Percentiles rank a stretch among this genome's conserved stretches.
phyloP scores from a whole-genome alignment of 2,113 vertebrate species.

The Odocoileus hemionus region DNA sequence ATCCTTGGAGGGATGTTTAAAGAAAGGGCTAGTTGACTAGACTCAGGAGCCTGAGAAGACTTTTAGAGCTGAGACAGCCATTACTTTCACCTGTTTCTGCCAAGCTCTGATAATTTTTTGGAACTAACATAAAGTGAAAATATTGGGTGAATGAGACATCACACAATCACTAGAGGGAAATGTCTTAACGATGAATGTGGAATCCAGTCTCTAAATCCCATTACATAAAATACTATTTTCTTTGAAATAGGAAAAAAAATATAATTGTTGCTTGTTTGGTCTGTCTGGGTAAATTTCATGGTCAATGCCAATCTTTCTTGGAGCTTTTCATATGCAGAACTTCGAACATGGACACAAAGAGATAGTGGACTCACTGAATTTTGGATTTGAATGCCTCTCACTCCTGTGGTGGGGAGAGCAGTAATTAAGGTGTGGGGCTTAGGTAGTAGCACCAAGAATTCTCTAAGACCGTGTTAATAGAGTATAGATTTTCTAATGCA shows the following conservation, averaged over 20 bases:
- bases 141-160: background rate
- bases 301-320: background rate
- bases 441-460: background rate
- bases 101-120: background rate
- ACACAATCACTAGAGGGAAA: background rate
- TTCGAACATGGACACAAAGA: background rate
- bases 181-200: background rate
- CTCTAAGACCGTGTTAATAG: background rate
- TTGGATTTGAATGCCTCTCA: background rate
- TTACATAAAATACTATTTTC: background rate
- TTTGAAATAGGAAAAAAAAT: background rate
- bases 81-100: background rate
- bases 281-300: background rate
- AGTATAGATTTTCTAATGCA: background rate
- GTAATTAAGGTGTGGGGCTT: background rate
- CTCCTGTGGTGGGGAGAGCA: background rate
- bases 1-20: background rate
- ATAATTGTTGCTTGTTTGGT: background rate
- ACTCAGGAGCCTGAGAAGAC: background rate
- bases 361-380: background rate
- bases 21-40: background rate
- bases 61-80: background rate
- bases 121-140: background rate
- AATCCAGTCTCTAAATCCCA: background rate
- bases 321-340: background rate